Evolutionary conservation across 2,113 vertebrate species (phyloP).

Genomic region (Gnathonemus echidnorhynchus): DNA sequence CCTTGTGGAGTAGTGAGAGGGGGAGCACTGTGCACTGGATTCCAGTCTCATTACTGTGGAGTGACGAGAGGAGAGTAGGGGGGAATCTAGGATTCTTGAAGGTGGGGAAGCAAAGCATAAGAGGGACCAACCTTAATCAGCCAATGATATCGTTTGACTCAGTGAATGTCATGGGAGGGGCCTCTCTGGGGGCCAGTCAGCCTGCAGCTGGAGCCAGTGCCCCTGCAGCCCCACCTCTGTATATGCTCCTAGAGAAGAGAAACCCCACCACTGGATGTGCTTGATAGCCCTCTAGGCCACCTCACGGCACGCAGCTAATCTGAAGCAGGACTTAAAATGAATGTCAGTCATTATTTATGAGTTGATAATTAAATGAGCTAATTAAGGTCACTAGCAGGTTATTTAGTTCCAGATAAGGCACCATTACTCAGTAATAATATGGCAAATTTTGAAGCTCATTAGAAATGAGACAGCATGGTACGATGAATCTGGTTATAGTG

Average conservation of each 20-base stretch:
- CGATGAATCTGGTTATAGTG: neutral
- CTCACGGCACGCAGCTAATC: neutral
- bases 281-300: neutral
- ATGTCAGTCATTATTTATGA: neutral
- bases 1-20: neutral
- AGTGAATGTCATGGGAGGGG: neutral
- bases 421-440: neutral
- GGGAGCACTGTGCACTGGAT: neutral
- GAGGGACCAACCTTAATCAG: neutral
- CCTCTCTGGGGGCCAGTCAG: neutral
- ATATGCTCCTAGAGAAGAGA: neutral
- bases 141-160: neutral
- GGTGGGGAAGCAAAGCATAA: neutral
- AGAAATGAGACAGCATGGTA: neutral
- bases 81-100: neutral
- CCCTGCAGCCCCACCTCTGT: neutral
- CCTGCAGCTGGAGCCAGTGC: neutral
- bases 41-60: neutral
- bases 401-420: neutral
- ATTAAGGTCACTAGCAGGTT: neutral
- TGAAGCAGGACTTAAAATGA: neutral
- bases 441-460: neutral
- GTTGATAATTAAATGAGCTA: slow-evolving; percentile 5
- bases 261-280: neutral
- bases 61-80: neutral